Evolutionary conservation across 2,888 invertebrate genomes (phyloP), one percentile per base, ranked within the genome.

Genomic region (Leptopilina drosophilae): DNA sequence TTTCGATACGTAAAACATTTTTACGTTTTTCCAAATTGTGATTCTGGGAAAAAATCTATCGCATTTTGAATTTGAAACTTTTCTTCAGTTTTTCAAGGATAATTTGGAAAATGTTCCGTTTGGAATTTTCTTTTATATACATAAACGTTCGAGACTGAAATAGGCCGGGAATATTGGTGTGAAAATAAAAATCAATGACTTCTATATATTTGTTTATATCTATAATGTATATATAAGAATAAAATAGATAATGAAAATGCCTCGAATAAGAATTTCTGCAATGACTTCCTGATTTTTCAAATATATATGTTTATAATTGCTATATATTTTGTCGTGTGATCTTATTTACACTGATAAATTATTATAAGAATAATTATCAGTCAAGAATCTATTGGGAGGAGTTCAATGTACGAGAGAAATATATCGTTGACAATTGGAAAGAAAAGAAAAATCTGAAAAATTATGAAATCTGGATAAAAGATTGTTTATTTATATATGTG

Each of bases 141-240:
- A 77, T 59, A 73, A 49, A 79, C 40, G 66, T 67, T 64, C 75
- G 77, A 67, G 80, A 77, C 78, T 80, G 84, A 81, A 85, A 42
- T 84, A 83, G 82, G 82, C 84, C 78, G 77, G 69, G 77, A 87
- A 42, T 42, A 49, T 49, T 49, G 49, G 12, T 49, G 49, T 9
- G 12, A 49, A 49, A 49, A 49, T 49, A 49, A 11, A 33, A 53
- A 56, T 73, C n/a, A 73, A 73, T n/a, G 7, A 56, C 26, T 73
- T 73, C 20, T 69, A 42, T 56, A 20, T 73, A 33, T 33, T 33
- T 33, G 53, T 33, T 33, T 33, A 33, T 8, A n/a, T 9, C 8
- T 7, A 20, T 20, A 20, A 20, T 20, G 8, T 2, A 20, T 20
- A n/a, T 14, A n/a, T 53, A 9, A 26, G 7, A 20, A 53, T 9